Evolutionary conservation across 2,888 invertebrate species (phyloP), one percentile per base, ranked within the genome.

Genomic region (Aleiodes alternator): DNA sequence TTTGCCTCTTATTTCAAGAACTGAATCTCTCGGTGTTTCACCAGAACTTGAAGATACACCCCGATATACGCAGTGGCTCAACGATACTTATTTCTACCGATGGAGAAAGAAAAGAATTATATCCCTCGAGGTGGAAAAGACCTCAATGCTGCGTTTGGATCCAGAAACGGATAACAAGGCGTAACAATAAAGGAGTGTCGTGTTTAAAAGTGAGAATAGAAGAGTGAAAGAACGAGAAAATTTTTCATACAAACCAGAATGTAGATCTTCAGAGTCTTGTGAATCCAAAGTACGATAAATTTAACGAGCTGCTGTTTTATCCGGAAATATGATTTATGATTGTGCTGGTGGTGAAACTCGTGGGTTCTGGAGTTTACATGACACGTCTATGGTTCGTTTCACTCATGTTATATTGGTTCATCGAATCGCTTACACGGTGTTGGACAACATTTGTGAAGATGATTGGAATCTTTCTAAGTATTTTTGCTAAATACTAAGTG

Each of bases 151-250:
- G n/a, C 43, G 53, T 29, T 55, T 12, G 38, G 55, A 73, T 66
- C 56, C 66, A 50, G 85, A 85, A 87, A 87, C 85, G 80, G 82
- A 84, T 83, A 85, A 86, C 84, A 81, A 80, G 82, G 83, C 82
- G 85, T 86, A 87, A 87, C 87, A 87, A 43, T 43, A 43, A 87
- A 87, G 85, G 86, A 82, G 84, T 80, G 78, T 78, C 79, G 80
- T 82, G 69, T 29, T 66, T 64, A 77, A 77, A 73, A 73, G 53
- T 72, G 66, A 56, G 61, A 72, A 72, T 78, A 71, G 72, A 76
- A 77, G 61, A 66, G 71, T 79, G 75, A 71, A 76, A 78, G 76
- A 11, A 43, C 9, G 43, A 43, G 9, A 9, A 9, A 43, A 43
- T 34, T 34, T 34, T 34, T 4, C 34, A 34, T 4, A 23, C 6